Evolutionary conservation across 2,888 invertebrate genomes (phyloP), one percentile per base, ranked within the genome.

Genomic region (Drosophila sordidapex): DNA sequence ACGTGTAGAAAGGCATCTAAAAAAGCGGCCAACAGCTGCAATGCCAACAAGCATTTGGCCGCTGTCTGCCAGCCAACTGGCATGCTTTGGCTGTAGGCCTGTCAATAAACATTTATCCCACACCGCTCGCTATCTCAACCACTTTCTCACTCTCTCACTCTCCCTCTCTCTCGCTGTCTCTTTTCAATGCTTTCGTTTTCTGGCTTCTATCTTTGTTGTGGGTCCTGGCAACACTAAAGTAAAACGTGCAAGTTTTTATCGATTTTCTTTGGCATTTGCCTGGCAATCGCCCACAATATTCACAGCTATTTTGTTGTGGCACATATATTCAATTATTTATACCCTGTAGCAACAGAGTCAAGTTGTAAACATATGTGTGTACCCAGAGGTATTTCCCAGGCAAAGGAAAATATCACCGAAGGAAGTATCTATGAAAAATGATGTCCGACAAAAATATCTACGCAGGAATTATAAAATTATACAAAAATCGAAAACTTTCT

Each of bases 271-370:
- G 72, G 65, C 74, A 57, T 78, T 73, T 70, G 57, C 64, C 61
- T 70, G 68, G 57, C 88, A 76, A 64, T 70, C 67, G 53, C 69
- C 83, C 65, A 86, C 71, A 76, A 71, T 83, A 81, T 86, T 83
- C 79, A 74, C 79, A 71, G 70, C 68, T 76, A 76, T 81, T 81
- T 73, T 86, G 72, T 78, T 84, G 78, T 77, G 82, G 80, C 69
- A 74, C 54, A 56, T 64, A 66, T 29, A 56, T 38, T 27, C 25
- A 15, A 46, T 46, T 46, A 38, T 54, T 18, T 27, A 56, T 38
- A 56, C 38, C 46, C 46, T 46, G 15, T 46, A 25, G 15, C 15
- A 4, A 1, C 15, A 4, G 2, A 25, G 2, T 15, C 4, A 25
- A 46, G 15, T 46, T 25, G 15, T 8, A 15, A 15, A 25, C 46